phyloP scores from a whole-genome alignment of 2,113 vertebrate species.

The Alethe castanea region DNA sequence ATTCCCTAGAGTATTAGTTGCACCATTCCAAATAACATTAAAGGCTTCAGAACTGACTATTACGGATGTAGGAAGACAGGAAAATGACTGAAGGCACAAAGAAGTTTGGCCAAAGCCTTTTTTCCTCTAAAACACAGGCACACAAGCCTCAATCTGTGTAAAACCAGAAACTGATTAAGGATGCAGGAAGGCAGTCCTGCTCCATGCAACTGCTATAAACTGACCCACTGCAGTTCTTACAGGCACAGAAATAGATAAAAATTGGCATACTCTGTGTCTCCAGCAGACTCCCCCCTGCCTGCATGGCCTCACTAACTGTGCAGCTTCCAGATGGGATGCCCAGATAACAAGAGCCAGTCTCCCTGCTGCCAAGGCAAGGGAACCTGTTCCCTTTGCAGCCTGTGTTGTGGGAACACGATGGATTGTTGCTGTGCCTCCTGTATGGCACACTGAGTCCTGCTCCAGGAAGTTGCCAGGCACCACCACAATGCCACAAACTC shows the following conservation, averaged over 20 bases:
- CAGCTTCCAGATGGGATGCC: background rate
- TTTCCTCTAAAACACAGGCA: background rate
- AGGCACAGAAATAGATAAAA: background rate
- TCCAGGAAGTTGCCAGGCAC: background rate
- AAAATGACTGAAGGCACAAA: background rate
- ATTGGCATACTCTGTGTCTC: background rate
- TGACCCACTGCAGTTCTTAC: rapidly evolving
- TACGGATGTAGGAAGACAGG: background rate
- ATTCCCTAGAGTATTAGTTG: background rate
- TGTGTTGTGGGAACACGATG: background rate
- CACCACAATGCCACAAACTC: background rate
- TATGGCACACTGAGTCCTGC: background rate
- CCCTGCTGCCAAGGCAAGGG: constrained; percentile 12
- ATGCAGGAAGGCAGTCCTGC: background rate
- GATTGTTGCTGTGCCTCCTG: background rate
- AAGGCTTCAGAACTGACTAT: background rate
- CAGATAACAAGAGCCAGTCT: background rate
- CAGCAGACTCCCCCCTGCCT: background rate
- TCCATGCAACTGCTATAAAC: background rate
- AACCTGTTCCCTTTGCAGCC: background rate
- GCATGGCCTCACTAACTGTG: background rate
- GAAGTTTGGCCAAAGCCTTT: background rate
- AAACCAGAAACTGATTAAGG: rapidly evolving
- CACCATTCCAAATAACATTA: background rate
- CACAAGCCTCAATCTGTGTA: background rate